Evolutionary conservation across 64 coral and sea anemone genomes (phyloP), one percentile per base, ranked within the genome.

Genomic region (Actinia equina): DNA sequence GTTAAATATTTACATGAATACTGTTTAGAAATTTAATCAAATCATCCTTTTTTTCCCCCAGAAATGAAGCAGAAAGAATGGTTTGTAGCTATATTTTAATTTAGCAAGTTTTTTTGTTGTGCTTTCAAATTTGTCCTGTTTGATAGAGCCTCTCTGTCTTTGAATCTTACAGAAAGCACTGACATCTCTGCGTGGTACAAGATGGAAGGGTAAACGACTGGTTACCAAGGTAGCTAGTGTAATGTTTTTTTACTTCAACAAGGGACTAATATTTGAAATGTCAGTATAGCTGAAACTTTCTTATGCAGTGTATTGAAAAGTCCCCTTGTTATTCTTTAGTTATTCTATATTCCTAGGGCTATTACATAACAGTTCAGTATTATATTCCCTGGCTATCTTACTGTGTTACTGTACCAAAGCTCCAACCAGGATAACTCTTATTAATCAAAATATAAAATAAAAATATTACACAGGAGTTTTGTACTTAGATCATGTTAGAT

Each of bases 11-110:
- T 23, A 65, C 62, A 16, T 60, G n/a, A n/a, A n/a, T n/a, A n/a
- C n/a, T n/a, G n/a, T 60, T 60, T 15, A 15, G 17, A 15, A 60
- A 15, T 60, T 15, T 17, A 60, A 60, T 15, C 18, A 4, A 65
- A 65, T 23, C 62, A n/a, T 74, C 41, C 15, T 74, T 13, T 41
- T 41, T 74, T 74, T 74, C 14, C 11, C 69, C n/a, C n/a, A 74
- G 69, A 37, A 74, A 74, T 74, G 69, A 74, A 74, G n/a, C 69
- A 74, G 69, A 74, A 74, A 74, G 69, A 74, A 74, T 74, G 69
- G 69, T 74, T 12, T 8, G 69, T 74, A 74, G 0, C 18, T 26
- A 25, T 3, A 71, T 30, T 71, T 20, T 14, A 7, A 49, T 49
- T 49, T 49, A 49, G 45, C 45, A 2, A 49, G 7, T 49, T 2